Base-by-base conservation (phyloP, 2,797 vertebrate genomes). In the Picus viridis region DNA sequence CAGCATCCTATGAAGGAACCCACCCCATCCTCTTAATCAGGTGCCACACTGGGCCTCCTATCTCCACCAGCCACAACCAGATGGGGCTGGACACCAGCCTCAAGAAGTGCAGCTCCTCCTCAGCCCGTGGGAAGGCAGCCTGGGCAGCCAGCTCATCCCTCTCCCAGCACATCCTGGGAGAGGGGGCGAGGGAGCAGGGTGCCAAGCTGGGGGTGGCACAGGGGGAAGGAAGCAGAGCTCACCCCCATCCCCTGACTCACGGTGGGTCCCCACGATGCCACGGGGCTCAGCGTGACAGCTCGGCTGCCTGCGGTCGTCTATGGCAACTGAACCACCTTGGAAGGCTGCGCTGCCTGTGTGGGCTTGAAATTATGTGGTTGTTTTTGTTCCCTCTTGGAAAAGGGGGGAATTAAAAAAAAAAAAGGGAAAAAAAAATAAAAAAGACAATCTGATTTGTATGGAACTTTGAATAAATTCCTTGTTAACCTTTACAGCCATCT, bases 401-500 rank as follows among this genome's bases (percentile, higher is more conserved):
- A 75, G 49, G 23, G 49, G 11, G 19, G 20, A 12, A 39, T 39
- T 11, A 12, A 12, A 39, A 39, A 59, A 54, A 92, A 87, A 62
- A 81, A 86, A 69, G 81, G 94, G 34, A 34, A 34, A 30, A 30
- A 61, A 82, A 47, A 65, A 57, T 81, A 56, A 84, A 84, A 82
- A 88, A 94, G 65, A 90, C 95, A 96, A 95, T 93, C 88, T 96
- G 94, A 96, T 95, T 96, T 94, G 87, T 93, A 34, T 73, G 81
- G 89, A 95, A 87, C 92, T 95, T 86, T 54, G 85, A 97, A 97
- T 97, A 95, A 97, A 97, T 95, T 97, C 88, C 88, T 95, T 64
- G 89, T 97, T 97, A 97, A 97, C 96, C 97, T 97, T 98, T 96
- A 94, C 70, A 97, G 81, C 93, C 95, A 95, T 97, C 96, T 97